Conservation (phyloP, 2,888 invertebrate genomes). For the Lithophane ornitopus region DNA sequence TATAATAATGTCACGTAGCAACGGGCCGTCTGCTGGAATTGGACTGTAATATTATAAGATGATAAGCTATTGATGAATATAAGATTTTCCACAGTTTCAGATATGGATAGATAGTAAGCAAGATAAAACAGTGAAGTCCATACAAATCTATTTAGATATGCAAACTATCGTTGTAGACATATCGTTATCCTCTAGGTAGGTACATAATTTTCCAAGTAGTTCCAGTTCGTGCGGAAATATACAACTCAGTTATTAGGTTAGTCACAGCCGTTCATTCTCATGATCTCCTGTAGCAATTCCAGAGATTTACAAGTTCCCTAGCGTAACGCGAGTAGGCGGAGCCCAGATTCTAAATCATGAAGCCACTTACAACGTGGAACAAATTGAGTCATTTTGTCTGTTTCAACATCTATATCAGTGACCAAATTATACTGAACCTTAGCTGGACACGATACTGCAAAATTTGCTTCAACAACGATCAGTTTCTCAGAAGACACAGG, state of each 20-base stretch:
- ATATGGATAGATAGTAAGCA: constrained; percentile 19
- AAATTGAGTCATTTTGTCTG: constrained; percentile 84
- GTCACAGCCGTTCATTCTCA: constrained; percentile 76
- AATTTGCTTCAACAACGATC: constrained; percentile 40
- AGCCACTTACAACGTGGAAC: constrained; percentile 81
- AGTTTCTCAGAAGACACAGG: constrained; percentile 39
- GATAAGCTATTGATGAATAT: constrained; percentile 33
- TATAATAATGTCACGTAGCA: constrained; percentile 39
- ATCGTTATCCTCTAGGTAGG: constrained; percentile 8
- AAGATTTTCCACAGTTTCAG: constrained; percentile 24
- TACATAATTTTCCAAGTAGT: constrained; percentile 40
- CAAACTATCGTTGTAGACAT: background rate
- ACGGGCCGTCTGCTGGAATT: constrained; percentile 8
- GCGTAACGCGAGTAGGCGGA: constrained; percentile 80
- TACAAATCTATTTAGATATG: constrained; percentile 9
- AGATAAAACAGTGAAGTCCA: constrained; percentile 11
- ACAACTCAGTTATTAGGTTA: constrained; percentile 67
- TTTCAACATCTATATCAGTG: constrained; percentile 76
- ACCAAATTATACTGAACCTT: constrained; percentile 60
- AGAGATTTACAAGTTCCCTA: constrained; percentile 83
- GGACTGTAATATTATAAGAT: constrained; percentile 12
- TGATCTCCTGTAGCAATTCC: constrained; percentile 75
- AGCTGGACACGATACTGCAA: constrained; percentile 33
- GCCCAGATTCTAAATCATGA: constrained; percentile 82
- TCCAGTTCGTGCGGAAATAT: constrained; percentile 51